Base-by-base conservation (phyloP, 2,888 invertebrate species). In the Anaspis maculata region DNA sequence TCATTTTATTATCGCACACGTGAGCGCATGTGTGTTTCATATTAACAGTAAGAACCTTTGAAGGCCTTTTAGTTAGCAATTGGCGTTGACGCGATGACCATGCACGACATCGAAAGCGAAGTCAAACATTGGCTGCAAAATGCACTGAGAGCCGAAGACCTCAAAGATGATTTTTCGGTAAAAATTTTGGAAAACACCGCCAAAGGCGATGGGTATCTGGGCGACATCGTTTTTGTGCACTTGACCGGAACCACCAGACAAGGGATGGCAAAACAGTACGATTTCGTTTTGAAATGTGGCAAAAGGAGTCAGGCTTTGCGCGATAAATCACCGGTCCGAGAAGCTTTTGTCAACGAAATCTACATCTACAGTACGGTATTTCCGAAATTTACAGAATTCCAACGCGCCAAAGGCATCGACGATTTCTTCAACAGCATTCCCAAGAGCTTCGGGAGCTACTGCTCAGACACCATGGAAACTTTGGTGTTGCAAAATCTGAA, bases 191-290 rank as follows among this genome's bases (percentile, higher is more conserved):
- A 41, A n/a, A 36, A 35, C 16, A 30, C 44, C 1, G 42, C 34
- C 30, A 51, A 46, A 27, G 45, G 50, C 7, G 50, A 54, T 30
- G 53, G 53, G 12, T 55, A 49, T 31, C 11, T 52, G 4, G 49
- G 51, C 6, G 39, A 44, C 12, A 44, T 54, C 12, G 35, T 44
- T 13, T 48, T 47, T 29, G 42, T 43, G 2, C 37, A 42, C 13
- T 43, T 49, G 3, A 3, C 32, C 24, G 10, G 24, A 22, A 13
- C 15, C 14, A 9, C 3, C 31, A 4, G 15, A 16, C 23, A 23
- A n/a, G 24, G 13, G 1, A n/a, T 3, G 3, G 10, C 3, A 30
- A 48, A 40, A 27, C 36, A 39, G 30, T 30, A 34, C 25, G 26
- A 40, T 31, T 12, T 45, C 1, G 34, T 34, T 5, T 13, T 32